phyloP scores from a whole-genome alignment of 2,113 vertebrate genomes.

The Orycteropus afer region DNA sequence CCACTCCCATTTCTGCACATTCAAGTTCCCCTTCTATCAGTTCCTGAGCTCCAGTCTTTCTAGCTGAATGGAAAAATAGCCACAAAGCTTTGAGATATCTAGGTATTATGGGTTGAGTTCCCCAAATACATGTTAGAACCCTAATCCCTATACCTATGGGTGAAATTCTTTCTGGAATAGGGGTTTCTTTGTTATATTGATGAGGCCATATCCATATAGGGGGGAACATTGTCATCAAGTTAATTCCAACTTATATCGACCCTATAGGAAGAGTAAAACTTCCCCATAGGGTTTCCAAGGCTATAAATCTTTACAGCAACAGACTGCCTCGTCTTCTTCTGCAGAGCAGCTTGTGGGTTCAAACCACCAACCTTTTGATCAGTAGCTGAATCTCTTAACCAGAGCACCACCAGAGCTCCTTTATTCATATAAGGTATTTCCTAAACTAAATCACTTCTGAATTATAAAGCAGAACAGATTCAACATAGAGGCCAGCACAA shows the following conservation, averaged over 20 bases:
- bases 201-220: neutral
- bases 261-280: too few species aligned
- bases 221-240: too few species aligned
- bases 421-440: too few species aligned
- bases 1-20: neutral
- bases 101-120: neutral
- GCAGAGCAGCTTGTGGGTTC: too few species aligned
- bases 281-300: too few species aligned
- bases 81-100: constrained; percentile 22
- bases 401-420: too few species aligned
- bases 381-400: too few species aligned
- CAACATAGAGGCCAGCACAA: neutral
- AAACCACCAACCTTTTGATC: too few species aligned
- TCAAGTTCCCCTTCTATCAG: neutral
- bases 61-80: too few species aligned
- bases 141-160: neutral
- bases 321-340: too few species aligned
- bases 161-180: neutral
- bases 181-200: neutral
- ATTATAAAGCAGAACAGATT: neutral
- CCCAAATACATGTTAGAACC: neutral
- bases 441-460: neutral
- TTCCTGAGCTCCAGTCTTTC: constrained; percentile 29
- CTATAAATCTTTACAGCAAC: too few species aligned
- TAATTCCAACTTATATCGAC: too few species aligned